Evolutionary conservation across 1,140 invertebrate species (phyloP).

Genomic region (Rhagoletis zephyria): DNA sequence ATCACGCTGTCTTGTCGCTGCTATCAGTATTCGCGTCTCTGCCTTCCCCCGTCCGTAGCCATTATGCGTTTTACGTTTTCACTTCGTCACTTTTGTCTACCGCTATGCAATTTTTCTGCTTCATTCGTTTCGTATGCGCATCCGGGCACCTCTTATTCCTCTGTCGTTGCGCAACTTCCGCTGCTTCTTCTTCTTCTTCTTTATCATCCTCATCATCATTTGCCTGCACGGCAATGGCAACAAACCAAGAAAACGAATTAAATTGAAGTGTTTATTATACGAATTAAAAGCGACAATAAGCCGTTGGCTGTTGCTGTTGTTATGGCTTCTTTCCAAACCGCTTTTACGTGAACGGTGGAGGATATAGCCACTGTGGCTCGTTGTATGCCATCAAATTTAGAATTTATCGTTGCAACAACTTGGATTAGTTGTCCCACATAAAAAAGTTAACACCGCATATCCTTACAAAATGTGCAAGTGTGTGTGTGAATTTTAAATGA

Average conservation of each 20-base stretch:
- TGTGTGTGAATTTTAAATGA: neutral
- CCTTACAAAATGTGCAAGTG: neutral
- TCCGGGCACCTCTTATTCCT: neutral
- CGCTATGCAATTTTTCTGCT: conserved; percentile 45
- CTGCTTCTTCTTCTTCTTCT: neutral
- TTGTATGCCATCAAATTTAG: conserved; percentile 4
- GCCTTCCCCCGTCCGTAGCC: neutral
- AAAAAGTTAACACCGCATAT: neutral
- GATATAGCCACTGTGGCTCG: neutral
- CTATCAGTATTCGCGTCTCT: neutral
- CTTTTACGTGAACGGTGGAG: neutral
- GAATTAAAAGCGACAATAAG: conserved; percentile 64
- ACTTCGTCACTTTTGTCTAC: conserved; percentile 38
- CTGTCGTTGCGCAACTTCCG: neutral
- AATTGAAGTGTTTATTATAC: conserved; percentile 73
- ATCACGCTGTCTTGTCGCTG: conserved; percentile 38
- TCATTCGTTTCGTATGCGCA: conserved; percentile 46
- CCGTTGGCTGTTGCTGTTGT: conserved; percentile 45
- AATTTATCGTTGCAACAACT: conserved; percentile 22
- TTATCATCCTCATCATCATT: neutral
- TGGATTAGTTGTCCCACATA: neutral
- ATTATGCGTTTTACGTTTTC: conserved; percentile 51
- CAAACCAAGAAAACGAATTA: conserved; percentile 68
- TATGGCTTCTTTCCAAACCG: neutral
- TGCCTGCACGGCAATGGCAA: neutral